Base-by-base conservation (phyloP, 2,888 invertebrate species). In the Epinotia nisella region DNA sequence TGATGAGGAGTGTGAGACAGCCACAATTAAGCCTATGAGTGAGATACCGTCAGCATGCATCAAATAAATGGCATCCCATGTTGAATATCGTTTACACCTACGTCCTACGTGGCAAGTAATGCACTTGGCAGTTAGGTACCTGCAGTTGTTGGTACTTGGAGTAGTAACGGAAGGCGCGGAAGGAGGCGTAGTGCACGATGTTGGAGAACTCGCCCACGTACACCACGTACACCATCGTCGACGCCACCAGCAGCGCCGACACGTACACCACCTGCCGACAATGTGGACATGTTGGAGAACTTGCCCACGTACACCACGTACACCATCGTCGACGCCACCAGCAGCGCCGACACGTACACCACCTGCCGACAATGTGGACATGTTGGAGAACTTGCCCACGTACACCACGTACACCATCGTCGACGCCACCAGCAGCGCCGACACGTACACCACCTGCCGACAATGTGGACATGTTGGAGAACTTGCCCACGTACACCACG, bases 161-260 rank as follows among this genome's bases (percentile, higher is more conserved):
- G 81, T 89, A 90, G 80, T 87, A 92, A 73, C 82, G 83, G 79
- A 90, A 89, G 2, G 86, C 86, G 2, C 91, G 82, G 76, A 84
- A 92, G 0, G 90, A 90, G 64, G 84, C 84, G 76, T 87, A 89
- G 79, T 92, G 92, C 55, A 90, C 88, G 73, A 91, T 86, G 79
- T 90, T 91, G 67, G 92, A 90, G 77, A 92, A 87, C 78, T 92
- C 91, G 1, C 92, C 92, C 51, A 92, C 89, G 78, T 90, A 91
- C 5, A 91, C 79, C 87, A 92, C 88, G 81, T 82, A 89, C 70
- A 89, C 74, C 85, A 92, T 82, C 1, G 85, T 86, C 0, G 92
- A 89, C 7, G 89, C 64, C n/a, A 91, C 83, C 80, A 86, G 85
- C 4, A 92, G 81, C 0, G 85, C 71, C 11, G 82, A 82, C 29